Base-by-base conservation (phyloP, 2,113 vertebrate genomes). In the Sorex fumeus region DNA sequence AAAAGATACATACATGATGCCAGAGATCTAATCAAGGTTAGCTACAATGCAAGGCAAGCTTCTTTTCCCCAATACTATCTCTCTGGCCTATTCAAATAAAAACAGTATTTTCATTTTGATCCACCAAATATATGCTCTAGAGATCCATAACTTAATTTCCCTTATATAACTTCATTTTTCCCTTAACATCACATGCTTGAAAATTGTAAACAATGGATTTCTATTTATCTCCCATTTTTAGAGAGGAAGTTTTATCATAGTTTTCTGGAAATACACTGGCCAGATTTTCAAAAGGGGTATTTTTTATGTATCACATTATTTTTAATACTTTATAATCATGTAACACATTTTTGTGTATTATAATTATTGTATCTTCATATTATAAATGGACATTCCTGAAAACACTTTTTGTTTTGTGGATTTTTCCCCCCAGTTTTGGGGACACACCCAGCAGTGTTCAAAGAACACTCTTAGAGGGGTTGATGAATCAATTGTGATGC, bases 301-400 rank as follows among this genome's bases (percentile, higher is more conserved):
- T 62, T 83, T 76, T 78, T 90, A 64, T 66, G 69, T 87, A 71
- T 78, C 8, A 77, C 72, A 75, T 88, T 30, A 47, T 74, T 72
- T 45, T 8, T 94, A 77, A 25, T 50, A 10, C 10, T 50, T 50
- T 12, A 10, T 50, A 7, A 13, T 50, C 10, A 12, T 50, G 13
- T 50, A 9, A 13, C 9, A 50, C 47, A 50, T 50, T 50, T 7
- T 50, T 50, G 23, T 81, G 3, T 34, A 32, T 70, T 23, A 66
- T n/a, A 74, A 78, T 60, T 34, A 27, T 91, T 80, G 1, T 23
- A 16, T 71, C 6, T 92, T 70, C 72, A 82, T 82, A 60, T 87
- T 87, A 66, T 84, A 79, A 93, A 43, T 76, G 36, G 43, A 81
- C 18, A 77, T 6, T 21, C 6, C 36, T 80, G 30, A 67, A 76